Base-by-base conservation (phyloP, 2,113 vertebrate genomes). In the Amphiprion percula region DNA sequence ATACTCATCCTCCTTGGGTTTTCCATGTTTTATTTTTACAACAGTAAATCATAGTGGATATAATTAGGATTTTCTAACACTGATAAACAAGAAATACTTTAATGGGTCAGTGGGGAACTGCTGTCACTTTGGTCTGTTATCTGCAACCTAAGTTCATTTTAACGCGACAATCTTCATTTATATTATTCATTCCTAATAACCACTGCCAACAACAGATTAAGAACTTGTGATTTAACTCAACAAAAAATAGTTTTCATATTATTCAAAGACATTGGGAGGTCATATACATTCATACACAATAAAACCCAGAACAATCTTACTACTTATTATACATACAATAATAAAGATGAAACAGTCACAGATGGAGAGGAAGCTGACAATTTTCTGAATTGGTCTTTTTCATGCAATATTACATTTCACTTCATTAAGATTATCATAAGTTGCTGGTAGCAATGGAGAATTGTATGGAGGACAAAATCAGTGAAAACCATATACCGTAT, bases 401-500 rank as follows among this genome's bases (percentile, higher is more conserved):
- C 49, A 66, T 77, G 14, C 19, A 75, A 49, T 62, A 63, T 62
- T 74, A 54, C 62, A 62, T 67, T 80, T 83, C 17, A 64, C 2
- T 87, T 87, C 68, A 69, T 82, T 55, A 49, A 75, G 64, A 74
- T 86, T 24, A 78, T 87, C 73, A 87, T 67, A 62, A 37, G 60
- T 80, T 84, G 53, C 21, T 19, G 19, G 39, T 23, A 52, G 56
- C 2, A 30, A 49, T 24, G 1, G 10, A 1, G 15, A 11, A 59
- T 30, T 55, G n/a, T 78, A 74, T 65, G 50, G 53, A 80, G 79
- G 69, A 78, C 71, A 77, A 69, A 72, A 84, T 60, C 64, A 68
- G 10, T 44, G 66, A 77, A 56, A 41, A 58, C 37, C 16, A 41
- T 5, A 39, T 73, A 21, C 21, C 1, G 21, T 21, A 65, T 16